Evolutionary conservation across 2,888 invertebrate genomes (phyloP), one percentile per base, ranked within the genome.

Genomic region (Elegia similella): DNA sequence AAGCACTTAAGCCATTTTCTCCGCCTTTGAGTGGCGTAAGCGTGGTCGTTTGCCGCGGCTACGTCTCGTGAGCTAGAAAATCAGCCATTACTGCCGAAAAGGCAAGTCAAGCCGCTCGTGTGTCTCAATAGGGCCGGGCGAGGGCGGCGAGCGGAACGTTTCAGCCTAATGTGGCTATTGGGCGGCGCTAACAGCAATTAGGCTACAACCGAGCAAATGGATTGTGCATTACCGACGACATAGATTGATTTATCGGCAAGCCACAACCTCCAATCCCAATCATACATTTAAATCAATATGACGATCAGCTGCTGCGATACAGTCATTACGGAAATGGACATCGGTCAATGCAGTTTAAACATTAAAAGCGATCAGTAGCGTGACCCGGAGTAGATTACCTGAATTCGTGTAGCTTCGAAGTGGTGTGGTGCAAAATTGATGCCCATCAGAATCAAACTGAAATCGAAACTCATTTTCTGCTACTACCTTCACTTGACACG

Each of bases 1-100:
- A 88, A 90, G 91, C 91, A 91, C 91, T 91, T 91, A 89, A 91
- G 88, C 88, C 88, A 91, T 90, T 90, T 90, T 91, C 90, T 84
- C 90, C 88, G 90, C 89, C 88, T 91, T 91, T 91, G 88, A 90
- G 88, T 90, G 88, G 84, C 85, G 88, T 91, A 90, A 91, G 90
- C 86, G 87, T 76, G 85, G 78, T 84, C 86, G 85, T 89, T 89
- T 88, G 88, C 83, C 79, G 82, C 77, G 80, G 82, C 81, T 80
- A 82, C 84, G 84, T 84, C 83, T 85, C 85, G 80, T 84, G 89
- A 89, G 88, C 90, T 90, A 89, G 90, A 90, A 90, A 89, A 91
- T 89, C 86, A 90, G 81, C 88, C 83, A 88, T 88, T 89, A 88
- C 78, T 79, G 75, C 72, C 76, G 74, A 85, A 82, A 81, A 80